Evolutionary conservation across 2,113 vertebrate genomes (phyloP), one percentile per base, ranked within the genome.

Genomic region (Corythornis cristatus): DNA sequence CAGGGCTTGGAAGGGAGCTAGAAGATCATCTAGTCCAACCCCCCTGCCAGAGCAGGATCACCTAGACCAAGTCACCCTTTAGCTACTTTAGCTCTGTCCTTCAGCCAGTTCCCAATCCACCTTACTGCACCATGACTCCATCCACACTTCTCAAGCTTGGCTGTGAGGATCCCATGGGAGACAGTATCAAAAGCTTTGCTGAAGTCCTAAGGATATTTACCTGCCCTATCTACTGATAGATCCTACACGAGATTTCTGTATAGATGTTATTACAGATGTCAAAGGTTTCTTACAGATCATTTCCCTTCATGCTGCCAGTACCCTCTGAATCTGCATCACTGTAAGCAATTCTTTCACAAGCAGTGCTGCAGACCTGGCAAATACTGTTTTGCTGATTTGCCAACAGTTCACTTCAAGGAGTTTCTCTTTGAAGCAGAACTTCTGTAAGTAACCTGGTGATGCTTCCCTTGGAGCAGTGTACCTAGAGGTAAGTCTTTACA

Each of bases 361-460:
- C 57, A 58, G 35, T 91, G 73, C 72, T 3, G 2, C 29, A 45
- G 23, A 58, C 21, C 46, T 54, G 57, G 80, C 68, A 91, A 78
- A 83, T 60, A 29, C 37, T 62, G 5, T 62, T 93, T 86, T 83
- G 66, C 75, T 87, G 53, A 88, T 78, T 86, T 95, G 80, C 61
- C 4, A 0, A 40, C 81, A 60, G 61, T 64, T 92, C 73, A 57
- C 68, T 76, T 92, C 80, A 90, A 45, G 45, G 45, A 79, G 77
- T 92, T 57, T 88, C 48, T 80, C n/a, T 88, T 72, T 88, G 90
- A 93, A 90, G 40, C 48, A 88, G 56, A 89, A 77, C 51, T 79
- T 91, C 46, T 65, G 83, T 70, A 82, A 62, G 57, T 68, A 45
- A 89, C 71, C 82, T 87, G 16, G 56, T 83, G 89, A 70, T 79